Percentiles rank a stretch among this genome's conserved stretches.
phyloP scores from a whole-genome alignment of 1,140 invertebrate genomes.

The Asbolus verrucosus region DNA sequence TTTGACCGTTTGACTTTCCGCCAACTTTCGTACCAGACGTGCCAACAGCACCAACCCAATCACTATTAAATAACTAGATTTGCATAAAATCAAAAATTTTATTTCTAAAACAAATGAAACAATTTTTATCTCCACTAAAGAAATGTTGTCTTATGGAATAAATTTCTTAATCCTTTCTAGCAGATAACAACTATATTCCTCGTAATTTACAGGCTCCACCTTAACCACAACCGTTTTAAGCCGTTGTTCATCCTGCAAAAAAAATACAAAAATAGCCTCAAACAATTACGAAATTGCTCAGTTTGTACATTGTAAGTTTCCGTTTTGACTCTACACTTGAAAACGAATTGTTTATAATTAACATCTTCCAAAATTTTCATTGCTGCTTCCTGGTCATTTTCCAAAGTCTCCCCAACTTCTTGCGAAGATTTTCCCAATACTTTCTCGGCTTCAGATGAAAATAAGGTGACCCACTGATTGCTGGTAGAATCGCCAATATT shows the following conservation, averaged over 20 bases:
- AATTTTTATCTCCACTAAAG: no score
- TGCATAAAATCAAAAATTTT: no score
- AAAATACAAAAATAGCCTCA: neutral
- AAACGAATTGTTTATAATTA: constrained; percentile 83
- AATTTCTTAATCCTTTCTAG: constrained; percentile 58
- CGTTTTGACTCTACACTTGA: constrained; percentile 88
- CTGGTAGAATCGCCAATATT: constrained; percentile 85
- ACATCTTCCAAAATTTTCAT: constrained; percentile 77
- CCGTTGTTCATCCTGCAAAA: constrained; percentile 82
- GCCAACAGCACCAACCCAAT: no score
- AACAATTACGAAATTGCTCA: no score
- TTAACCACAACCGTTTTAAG: constrained; percentile 80
- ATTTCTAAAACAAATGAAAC: no score
- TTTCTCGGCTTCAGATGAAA: constrained; percentile 87
- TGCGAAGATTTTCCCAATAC: constrained; percentile 81
- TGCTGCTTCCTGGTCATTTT: constrained; percentile 73
- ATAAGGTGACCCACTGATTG: constrained; percentile 89
- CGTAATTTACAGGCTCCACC: constrained; percentile 79
- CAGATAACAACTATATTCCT: constrained; percentile 79
- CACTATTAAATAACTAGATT: no score
- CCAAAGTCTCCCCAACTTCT: constrained; percentile 79
- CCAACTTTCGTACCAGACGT: no score
- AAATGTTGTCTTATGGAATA: no score
- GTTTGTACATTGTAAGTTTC: constrained; percentile 87
- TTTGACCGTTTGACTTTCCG: constrained; percentile 32